Conservation (phyloP, 2,797 vertebrate species). For the Falco naumanni region DNA sequence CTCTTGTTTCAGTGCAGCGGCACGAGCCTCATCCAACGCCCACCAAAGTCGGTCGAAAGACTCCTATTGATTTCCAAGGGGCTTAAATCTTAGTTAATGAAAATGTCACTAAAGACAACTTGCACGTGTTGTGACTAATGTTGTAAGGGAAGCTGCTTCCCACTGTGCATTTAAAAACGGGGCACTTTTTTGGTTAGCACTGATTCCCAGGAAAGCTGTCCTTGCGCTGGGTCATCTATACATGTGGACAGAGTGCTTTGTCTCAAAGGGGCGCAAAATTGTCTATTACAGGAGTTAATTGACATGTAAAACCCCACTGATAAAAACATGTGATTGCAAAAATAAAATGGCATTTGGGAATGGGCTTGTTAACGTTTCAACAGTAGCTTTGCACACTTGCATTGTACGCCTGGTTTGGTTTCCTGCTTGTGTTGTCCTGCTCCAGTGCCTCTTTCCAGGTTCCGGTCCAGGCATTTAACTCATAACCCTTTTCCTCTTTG, state of each 20-base stretch:
- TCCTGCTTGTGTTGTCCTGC: neutral
- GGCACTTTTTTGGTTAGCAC: neutral
- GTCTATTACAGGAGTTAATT: neutral
- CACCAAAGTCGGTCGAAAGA: neutral
- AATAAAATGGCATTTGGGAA: neutral
- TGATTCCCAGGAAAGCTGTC: neutral
- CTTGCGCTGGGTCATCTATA: neutral
- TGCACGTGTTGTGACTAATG: neutral
- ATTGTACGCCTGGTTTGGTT: neutral
- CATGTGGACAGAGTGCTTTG: rapidly evolving
- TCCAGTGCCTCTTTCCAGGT: neutral
- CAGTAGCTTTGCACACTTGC: rapidly evolving
- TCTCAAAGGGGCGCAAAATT: neutral
- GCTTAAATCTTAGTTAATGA: neutral
- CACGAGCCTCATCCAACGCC: rapidly evolving
- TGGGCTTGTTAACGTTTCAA: rapidly evolving
- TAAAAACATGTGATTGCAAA: neutral
- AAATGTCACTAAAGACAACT: neutral
- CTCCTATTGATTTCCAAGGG: neutral
- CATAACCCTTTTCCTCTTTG: neutral
- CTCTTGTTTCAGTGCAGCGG: neutral
- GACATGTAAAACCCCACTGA: neutral
- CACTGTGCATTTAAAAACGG: neutral
- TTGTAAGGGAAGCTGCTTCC: neutral
- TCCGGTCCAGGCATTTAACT: neutral